A percentile compares a stretch with the other conserved stretches of the same genome.
Conservation (phyloP, 2,888 invertebrate species). For the Hyalella azteca region DNA sequence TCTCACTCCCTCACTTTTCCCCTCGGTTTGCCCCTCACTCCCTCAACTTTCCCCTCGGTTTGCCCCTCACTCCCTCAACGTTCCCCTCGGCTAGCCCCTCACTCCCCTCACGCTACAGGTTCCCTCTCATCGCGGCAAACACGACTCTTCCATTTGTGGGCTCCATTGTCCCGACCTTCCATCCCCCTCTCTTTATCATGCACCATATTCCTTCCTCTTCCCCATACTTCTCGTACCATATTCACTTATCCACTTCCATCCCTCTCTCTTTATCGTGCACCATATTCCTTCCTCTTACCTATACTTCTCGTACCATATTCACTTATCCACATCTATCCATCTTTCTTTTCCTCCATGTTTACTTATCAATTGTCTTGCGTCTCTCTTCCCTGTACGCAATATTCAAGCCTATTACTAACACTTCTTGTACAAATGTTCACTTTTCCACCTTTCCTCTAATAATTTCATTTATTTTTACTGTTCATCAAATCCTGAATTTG, state of each 20-base stretch:
- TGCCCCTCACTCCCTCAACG: neutral
- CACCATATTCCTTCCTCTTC: neutral
- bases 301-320: too few species aligned
- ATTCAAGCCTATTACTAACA: too few species aligned
- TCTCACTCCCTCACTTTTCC: neutral
- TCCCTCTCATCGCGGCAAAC: neutral
- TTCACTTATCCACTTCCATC: neutral
- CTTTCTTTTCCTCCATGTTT: too few species aligned
- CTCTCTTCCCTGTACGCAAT: too few species aligned
- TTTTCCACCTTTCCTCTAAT: too few species aligned
- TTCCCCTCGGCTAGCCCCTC: neutral
- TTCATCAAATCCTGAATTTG: too few species aligned
- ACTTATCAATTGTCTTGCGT: too few species aligned
- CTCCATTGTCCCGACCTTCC: neutral
- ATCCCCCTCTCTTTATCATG: neutral
- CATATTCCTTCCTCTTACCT: too few species aligned
- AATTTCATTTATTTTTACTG: too few species aligned
- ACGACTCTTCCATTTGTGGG: conserved; percentile 20
- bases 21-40: neutral
- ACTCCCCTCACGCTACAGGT: neutral
- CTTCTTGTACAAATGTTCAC: too few species aligned
- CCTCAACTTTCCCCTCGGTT: neutral
- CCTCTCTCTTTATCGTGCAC: too few species aligned
- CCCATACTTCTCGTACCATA: neutral
- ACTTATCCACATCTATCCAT: neutral